Evolutionary conservation across 2,888 invertebrate genomes (phyloP), one percentile per base, ranked within the genome.

Genomic region (Arctia plantaginis): DNA sequence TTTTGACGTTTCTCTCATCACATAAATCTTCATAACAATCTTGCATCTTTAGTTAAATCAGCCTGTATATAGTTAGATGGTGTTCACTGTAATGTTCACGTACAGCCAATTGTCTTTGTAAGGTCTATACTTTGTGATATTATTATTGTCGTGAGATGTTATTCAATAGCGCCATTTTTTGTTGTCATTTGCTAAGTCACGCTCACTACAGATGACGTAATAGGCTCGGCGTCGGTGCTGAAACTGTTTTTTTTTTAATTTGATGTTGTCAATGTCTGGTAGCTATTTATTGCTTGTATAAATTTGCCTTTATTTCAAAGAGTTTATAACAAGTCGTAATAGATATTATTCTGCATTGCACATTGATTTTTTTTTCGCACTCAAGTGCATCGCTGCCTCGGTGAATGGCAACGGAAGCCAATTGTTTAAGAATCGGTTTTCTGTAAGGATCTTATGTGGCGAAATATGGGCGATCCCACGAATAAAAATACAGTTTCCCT

Each of bases 111-210:
- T 44, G 67, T 44, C 12, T 33, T 13, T 6, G 55, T n/a, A 39
- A 39, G 69, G 35, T 69, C 15, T 39, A 55, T 33, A 66, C 66
- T 41, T 66, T 27, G 3, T 69, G 69, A 69, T 39, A 69, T 69
- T 27, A 69, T 69, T 0, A 18, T 59, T n/a, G 35, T 35, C 27
- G 51, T 51, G 35, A 69, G 69, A 51, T 69, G 69, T 39, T n/a
- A 35, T 12, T 69, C 51, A 35, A n/a, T 55, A 15, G 15, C 51
- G 23, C 18, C 15, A 33, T 59, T n/a, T 69, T 69, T 69, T 51
- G 68, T 20, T 4, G 15, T 4, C n/a, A 20, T 59, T 55, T 39
- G 55, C 35, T 27, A 59, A 35, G 69, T 6, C 47, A 47, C 18
- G 27, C 20, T 30, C 66, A 30, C 47, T 44, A 12, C 12, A 7